Evolutionary conservation across 2,113 vertebrate species (phyloP).

Genomic region (Toxotes jaculatrix): DNA sequence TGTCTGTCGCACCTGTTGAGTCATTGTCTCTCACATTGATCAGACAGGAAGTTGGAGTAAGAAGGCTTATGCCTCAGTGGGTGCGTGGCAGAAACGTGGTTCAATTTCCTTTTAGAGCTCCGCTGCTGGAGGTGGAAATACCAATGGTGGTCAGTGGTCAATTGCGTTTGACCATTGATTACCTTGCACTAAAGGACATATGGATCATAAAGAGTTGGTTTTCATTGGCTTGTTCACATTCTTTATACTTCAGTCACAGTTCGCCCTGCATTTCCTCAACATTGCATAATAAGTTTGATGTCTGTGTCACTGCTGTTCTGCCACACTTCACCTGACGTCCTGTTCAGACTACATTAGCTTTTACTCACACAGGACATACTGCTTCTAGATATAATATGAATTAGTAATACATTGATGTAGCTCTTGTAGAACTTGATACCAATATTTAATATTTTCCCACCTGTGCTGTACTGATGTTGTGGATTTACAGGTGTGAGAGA

Average conservation of each 20-base stretch:
- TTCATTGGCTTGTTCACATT: conserved; percentile 12
- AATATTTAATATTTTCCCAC: neutral
- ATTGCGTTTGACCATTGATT: conserved; percentile 74
- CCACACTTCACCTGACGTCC: conserved; percentile 21
- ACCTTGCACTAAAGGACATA: conserved; percentile 65
- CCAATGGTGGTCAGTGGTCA: conserved; percentile 78
- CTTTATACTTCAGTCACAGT: conserved; percentile 22
- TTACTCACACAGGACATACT: neutral
- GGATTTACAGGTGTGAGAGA: neutral
- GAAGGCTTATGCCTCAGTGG: conserved; percentile 77
- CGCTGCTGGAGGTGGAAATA: conserved; percentile 77
- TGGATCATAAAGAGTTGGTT: conserved; percentile 65
- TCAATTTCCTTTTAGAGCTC: conserved; percentile 80
- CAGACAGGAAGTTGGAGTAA: conserved; percentile 76
- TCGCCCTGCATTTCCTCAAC: neutral
- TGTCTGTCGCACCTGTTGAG: conserved; percentile 87
- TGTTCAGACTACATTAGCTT: neutral
- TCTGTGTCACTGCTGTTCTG: conserved; percentile 1
- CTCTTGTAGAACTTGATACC: neutral
- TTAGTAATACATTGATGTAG: neutral
- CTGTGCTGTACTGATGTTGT: neutral
- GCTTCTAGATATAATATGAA: neutral
- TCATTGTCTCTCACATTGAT: conserved; percentile 83
- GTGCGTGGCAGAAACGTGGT: conserved; percentile 78
- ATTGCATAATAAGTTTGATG: conserved; percentile 35